Conservation (phyloP, 2,113 vertebrate genomes). For the Pleuronectes platessa region DNA sequence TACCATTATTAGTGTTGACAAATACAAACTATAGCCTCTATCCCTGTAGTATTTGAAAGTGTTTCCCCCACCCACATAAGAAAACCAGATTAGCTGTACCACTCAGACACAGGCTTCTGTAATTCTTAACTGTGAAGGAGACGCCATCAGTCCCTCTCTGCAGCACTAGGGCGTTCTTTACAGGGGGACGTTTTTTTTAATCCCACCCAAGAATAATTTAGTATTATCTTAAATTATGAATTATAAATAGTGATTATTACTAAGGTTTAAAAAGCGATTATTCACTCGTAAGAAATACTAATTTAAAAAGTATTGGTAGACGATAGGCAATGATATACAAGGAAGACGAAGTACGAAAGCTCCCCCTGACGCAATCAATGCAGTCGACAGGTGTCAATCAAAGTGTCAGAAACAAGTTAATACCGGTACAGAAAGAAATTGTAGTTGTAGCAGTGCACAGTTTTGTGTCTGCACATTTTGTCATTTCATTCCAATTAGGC, state of each 20-base stretch:
- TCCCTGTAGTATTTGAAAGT: too few relatives aligned
- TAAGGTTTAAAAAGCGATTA: too few relatives aligned
- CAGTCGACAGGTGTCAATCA: background rate
- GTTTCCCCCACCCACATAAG: too few relatives aligned
- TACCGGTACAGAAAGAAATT: background rate
- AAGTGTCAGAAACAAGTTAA: background rate
- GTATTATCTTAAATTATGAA: too few relatives aligned
- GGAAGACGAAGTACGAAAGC: too few relatives aligned
- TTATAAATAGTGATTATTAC: too few relatives aligned
- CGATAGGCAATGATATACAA: too few relatives aligned
- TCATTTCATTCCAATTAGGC: constrained; percentile 33
- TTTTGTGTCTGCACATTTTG: constrained; percentile 18
- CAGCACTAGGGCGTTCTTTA: too few relatives aligned
- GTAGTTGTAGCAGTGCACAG: background rate
- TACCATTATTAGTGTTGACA: too few relatives aligned
- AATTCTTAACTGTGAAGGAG: background rate
- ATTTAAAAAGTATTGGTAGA: background rate
- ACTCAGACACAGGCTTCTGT: background rate
- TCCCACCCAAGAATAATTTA: too few relatives aligned
- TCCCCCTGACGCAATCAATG: too few relatives aligned
- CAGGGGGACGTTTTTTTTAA: background rate
- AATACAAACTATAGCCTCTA: background rate
- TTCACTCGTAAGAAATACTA: too few relatives aligned
- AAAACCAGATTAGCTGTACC: background rate
- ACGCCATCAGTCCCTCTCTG: background rate